Evolutionary conservation across 2,797 vertebrate species (phyloP).

Genomic region (Myotis vivesi): DNA sequence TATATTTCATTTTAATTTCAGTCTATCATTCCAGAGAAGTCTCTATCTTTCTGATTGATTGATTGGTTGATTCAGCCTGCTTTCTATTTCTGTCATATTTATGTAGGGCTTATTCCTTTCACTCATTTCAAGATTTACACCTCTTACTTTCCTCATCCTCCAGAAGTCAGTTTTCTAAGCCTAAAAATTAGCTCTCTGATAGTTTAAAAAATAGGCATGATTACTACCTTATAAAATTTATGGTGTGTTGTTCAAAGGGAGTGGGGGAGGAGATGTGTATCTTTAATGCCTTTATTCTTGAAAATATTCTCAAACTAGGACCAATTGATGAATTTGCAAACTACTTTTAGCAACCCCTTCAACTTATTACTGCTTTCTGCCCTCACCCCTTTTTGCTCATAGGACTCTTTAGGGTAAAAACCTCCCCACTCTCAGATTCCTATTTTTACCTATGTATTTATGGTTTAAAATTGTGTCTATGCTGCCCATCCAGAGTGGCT

Average conservation of each 20-base stretch:
- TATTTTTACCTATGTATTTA: neutral
- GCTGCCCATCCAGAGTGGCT: neutral
- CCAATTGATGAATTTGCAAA: neutral
- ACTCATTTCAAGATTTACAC: neutral
- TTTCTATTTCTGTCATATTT: neutral
- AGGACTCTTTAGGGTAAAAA: neutral
- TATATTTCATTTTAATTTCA: neutral
- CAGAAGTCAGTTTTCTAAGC: neutral
- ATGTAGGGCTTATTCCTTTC: neutral
- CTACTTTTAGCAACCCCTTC: neutral
- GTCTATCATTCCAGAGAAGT: neutral
- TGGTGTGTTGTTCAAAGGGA: neutral
- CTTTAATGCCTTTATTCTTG: neutral
- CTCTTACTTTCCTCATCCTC: neutral
- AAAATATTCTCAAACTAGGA: neutral
- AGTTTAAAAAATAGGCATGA: neutral
- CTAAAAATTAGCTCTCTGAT: neutral
- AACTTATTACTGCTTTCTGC: neutral
- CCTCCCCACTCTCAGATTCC: neutral
- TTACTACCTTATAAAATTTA: neutral
- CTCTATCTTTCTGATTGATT: neutral
- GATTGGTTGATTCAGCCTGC: neutral
- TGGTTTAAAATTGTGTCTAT: neutral
- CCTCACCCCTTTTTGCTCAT: neutral
- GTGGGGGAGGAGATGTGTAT: rapidly evolving